Conservation (phyloP, 2,888 invertebrate species). For the Nemurella pictetii region DNA sequence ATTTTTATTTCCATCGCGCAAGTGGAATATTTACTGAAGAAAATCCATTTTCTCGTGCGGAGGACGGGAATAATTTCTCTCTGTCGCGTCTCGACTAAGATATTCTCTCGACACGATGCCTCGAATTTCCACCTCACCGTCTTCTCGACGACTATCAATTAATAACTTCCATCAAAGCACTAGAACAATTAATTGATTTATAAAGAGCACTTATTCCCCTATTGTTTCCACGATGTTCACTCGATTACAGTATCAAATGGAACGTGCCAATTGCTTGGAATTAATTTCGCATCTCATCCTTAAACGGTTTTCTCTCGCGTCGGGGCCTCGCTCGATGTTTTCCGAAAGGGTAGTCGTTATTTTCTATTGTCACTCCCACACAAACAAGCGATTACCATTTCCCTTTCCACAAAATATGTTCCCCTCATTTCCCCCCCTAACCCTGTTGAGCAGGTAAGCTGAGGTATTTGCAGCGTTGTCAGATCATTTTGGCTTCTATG, state of each 20-base stretch:
- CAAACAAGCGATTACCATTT: slow-evolving; percentile 13
- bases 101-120: too few relatives aligned
- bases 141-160: background rate
- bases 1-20: background rate
- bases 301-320: background rate
- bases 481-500: slow-evolving; percentile 18
- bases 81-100: too few relatives aligned
- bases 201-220: background rate
- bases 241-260: background rate
- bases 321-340: background rate
- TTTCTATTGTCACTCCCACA: slow-evolving; percentile 28
- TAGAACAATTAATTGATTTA: background rate
- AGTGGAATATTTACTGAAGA: background rate
- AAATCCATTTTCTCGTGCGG: too few relatives aligned
- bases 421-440: background rate
- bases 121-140: too few relatives aligned
- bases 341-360: background rate
- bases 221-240: background rate
- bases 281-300: background rate
- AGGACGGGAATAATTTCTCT: too few relatives aligned
- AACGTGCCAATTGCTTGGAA: background rate
- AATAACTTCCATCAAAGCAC: background rate
- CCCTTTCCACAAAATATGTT: background rate
- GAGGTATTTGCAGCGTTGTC: slow-evolving; percentile 36
- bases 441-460: slow-evolving; percentile 33